These are phyloP conservation scores for Ploceus nigricollis DNA, from an alignment of 2,113 vertebrate genomes.

Conservation along the genomic window DNA sequence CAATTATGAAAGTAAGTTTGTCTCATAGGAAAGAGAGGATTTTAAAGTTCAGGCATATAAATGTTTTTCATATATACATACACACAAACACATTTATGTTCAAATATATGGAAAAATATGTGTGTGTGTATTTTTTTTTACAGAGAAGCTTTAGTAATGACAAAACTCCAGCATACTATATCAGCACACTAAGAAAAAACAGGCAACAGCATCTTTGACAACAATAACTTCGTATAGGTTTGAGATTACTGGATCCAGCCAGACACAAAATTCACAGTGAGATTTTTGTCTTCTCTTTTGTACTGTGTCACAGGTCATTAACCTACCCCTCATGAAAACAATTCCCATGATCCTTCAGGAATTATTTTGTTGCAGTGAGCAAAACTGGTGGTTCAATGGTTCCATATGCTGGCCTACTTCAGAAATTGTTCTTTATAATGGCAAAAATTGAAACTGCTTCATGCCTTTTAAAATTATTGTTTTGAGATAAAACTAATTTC, in stretches of 20 bases:
- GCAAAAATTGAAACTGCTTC: not conserved
- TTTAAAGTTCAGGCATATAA: not conserved
- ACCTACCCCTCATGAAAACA: constrained; percentile 1
- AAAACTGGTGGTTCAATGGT: constrained; percentile 7
- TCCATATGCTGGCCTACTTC: not conserved
- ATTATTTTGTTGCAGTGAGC: constrained; percentile 7
- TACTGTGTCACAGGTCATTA: constrained; percentile 47
- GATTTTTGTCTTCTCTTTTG: constrained; percentile 40
- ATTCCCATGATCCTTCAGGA: constrained; percentile 32
- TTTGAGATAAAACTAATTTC: not conserved
- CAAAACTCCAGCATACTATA: not conserved
- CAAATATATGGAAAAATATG: not conserved
- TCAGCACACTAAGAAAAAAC: not conserved
- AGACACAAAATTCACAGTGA: constrained; percentile 27
- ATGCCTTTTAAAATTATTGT: not conserved
- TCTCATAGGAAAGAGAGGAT: not conserved
- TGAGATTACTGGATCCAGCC: constrained; percentile 6
- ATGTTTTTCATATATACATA: not conserved
- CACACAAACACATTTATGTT: not conserved
- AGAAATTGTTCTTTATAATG: not conserved
- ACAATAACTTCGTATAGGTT: not conserved
- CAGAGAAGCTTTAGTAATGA: not conserved
- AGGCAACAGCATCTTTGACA: not conserved
- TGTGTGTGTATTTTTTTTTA: not conserved
- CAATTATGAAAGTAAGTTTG: not conserved